Conservation (phyloP, 37 sponge, comb jelly and placozoan species). For the Chondrilla cf. caribensis region DNA sequence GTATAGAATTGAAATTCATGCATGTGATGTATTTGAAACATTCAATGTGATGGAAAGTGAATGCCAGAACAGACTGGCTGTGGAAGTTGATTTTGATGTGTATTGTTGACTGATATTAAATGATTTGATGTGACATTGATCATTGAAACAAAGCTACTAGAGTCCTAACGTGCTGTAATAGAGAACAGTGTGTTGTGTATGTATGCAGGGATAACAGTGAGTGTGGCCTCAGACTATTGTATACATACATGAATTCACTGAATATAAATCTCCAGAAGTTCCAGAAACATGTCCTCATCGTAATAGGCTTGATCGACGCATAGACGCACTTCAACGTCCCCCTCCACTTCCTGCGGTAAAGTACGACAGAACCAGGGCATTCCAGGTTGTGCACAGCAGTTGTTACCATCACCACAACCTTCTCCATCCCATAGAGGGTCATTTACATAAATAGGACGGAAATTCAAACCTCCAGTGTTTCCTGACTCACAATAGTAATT, state of each 20-base stretch:
- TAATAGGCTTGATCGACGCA: not conserved
- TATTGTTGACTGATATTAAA: too few species aligned
- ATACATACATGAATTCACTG: not conserved
- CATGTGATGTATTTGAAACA: too few species aligned
- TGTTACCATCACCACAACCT: conserved; percentile 8
- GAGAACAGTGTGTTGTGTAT: too few species aligned
- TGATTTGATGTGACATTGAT: too few species aligned
- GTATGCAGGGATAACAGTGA: too few species aligned
- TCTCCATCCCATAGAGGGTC: conserved; percentile 21
- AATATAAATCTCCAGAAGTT: conserved; percentile 1
- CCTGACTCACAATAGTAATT: conserved; percentile 33
- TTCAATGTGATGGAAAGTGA: too few species aligned
- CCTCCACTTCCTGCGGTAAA: not conserved
- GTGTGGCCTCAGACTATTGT: too few species aligned
- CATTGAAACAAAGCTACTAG: too few species aligned
- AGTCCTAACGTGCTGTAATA: too few species aligned
- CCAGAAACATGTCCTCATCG: not conserved
- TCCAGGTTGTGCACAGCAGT: not conserved
- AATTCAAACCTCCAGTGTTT: not conserved
- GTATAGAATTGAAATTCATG: too few species aligned
- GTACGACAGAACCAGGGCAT: conserved; percentile 15
- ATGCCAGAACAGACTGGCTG: too few species aligned
- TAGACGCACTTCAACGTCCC: not conserved
- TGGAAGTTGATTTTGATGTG: too few species aligned
- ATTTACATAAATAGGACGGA: not conserved